Conservation (phyloP, 35 echinoderm and acorn worm species). For the Patiria miniata region DNA sequence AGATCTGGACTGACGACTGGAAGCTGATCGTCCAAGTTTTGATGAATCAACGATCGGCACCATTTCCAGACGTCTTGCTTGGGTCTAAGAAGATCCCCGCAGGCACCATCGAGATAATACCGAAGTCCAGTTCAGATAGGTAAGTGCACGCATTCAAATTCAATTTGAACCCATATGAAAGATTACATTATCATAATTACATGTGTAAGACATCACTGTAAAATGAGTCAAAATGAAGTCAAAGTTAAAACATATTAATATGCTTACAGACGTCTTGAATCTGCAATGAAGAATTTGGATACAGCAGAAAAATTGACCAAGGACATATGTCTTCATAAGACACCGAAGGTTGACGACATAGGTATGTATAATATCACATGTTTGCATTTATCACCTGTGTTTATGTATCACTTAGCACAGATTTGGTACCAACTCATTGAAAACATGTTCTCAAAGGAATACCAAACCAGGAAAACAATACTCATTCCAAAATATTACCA, state of each 20-base stretch:
- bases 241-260: not conserved
- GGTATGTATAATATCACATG: no score
- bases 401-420: no score
- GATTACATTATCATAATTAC: no score
- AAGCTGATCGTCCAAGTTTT: slow-evolving; percentile 47
- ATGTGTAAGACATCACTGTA: no score
- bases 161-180: no score
- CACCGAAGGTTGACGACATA: no score
- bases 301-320: slow-evolving; percentile 27
- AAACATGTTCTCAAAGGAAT: no score
- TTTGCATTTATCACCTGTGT: no score
- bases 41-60: slow-evolving; percentile 56
- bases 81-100: slow-evolving; percentile 2
- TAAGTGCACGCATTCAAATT: not conserved
- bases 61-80: slow-evolving; percentile 58
- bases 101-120: slow-evolving; percentile 75
- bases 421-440: no score
- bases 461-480: no score
- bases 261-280: slow-evolving; percentile 58
- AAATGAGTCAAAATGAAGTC: no score
- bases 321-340: slow-evolving; percentile 53
- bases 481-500: no score
- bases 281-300: slow-evolving; percentile 37
- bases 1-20: slow-evolving; percentile 24
- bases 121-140: slow-evolving; percentile 59